Percentiles rank a stretch among this genome's conserved stretches.
phyloP scores from a whole-genome alignment of 2,888 invertebrate species.

The Amblyteles armatorius region DNA sequence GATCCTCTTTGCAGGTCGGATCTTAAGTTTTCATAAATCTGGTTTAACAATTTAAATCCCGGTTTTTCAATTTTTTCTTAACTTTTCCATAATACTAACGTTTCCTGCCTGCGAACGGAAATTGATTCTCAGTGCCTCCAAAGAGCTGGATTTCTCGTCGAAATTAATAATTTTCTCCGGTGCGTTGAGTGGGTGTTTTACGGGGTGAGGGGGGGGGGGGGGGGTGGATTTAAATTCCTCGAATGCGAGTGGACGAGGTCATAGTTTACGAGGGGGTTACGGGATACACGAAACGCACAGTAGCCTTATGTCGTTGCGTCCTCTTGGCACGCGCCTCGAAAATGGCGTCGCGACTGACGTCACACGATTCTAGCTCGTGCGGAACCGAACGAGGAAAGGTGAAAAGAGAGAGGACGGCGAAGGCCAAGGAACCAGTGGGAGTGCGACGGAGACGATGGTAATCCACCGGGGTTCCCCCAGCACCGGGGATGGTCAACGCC shows the following conservation, averaged over 20 bases:
- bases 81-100: not conserved
- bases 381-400: constrained; percentile 70
- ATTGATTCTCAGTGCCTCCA: not conserved
- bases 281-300: constrained; percentile 2
- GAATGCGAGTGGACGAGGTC: constrained; percentile 3
- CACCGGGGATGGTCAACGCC: constrained; percentile 80
- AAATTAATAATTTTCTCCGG: constrained; percentile 3
- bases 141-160: not conserved
- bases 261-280: not conserved
- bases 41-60: not conserved
- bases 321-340: constrained; percentile 82
- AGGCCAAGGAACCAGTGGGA: constrained; percentile 62
- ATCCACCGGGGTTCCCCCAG: constrained; percentile 69
- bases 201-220: too few relatives aligned
- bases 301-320: constrained; percentile 66
- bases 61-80: not conserved
- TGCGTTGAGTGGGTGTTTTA: not conserved
- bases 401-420: constrained; percentile 69
- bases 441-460: constrained; percentile 72
- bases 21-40: not conserved
- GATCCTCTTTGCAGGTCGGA: not conserved
- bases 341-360: constrained; percentile 82
- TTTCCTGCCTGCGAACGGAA: not conserved
- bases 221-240: constrained; percentile 34
- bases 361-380: constrained; percentile 75